Evolutionary conservation across 2,888 invertebrate species (phyloP).

Genomic region (Spilosoma lubricipeda): DNA sequence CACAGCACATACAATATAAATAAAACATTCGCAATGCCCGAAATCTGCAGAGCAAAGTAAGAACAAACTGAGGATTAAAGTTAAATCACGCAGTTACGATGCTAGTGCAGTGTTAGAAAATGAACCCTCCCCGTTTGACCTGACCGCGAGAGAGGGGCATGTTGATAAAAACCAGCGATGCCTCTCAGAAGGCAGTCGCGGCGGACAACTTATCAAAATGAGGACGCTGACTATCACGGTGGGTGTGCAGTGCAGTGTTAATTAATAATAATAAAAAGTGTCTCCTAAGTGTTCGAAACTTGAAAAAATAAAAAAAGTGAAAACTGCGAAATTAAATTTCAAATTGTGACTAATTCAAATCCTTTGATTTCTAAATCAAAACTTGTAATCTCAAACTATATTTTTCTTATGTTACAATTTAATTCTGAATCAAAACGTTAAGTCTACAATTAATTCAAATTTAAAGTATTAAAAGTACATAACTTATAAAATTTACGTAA

Average conservation of each 20-base stretch:
- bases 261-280: constrained; percentile 47
- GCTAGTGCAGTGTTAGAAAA: constrained; percentile 31
- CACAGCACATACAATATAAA: constrained; percentile 6
- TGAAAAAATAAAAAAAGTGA: constrained; percentile 7
- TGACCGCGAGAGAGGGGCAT: constrained; percentile 68
- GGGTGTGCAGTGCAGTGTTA: constrained; percentile 63
- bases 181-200: constrained; percentile 67
- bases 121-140: constrained; percentile 42
- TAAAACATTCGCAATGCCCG: constrained; percentile 17
- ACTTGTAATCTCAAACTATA: background rate
- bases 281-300: constrained; percentile 23
- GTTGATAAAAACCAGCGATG: constrained; percentile 70
- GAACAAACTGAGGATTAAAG: constrained; percentile 17
- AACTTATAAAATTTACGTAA: background rate
- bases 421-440: background rate
- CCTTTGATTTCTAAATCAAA: background rate
- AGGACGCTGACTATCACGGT: constrained; percentile 79
- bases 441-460: background rate
- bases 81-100: constrained; percentile 21
- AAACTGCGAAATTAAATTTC: background rate
- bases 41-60: constrained; percentile 20
- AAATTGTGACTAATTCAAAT: background rate
- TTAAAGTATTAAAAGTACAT: constrained; percentile 8
- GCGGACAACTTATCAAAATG: constrained; percentile 73
- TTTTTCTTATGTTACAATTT: background rate